Conservation (phyloP, 2,113 vertebrate genomes). For the Cardinalis cardinalis region DNA sequence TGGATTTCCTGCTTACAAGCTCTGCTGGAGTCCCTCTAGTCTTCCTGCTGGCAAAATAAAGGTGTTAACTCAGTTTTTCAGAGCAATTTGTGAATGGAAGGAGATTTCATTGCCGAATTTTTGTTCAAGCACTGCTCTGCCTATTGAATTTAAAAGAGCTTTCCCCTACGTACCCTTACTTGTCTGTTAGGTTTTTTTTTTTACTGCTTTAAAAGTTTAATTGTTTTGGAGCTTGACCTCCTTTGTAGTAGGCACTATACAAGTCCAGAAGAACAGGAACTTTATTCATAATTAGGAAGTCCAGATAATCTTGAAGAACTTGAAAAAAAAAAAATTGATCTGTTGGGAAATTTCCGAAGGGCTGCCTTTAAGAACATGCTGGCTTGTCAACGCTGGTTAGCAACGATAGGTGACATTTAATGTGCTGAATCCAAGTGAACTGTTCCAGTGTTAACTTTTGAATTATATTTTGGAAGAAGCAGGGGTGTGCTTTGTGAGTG, state of each 20-base stretch:
- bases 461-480: neutral
- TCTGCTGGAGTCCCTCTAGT: constrained; percentile 7
- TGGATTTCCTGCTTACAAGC: constrained; percentile 23
- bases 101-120: neutral
- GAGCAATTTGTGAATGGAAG: constrained; percentile 2
- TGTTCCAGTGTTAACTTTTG: neutral
- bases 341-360: neutral
- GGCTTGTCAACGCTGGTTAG: neutral
- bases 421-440: neutral
- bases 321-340: neutral
- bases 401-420: neutral
- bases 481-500: neutral
- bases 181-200: neutral
- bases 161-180: neutral
- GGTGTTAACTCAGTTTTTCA: constrained; percentile 27
- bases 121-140: neutral
- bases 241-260: neutral
- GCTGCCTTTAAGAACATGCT: neutral
- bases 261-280: neutral
- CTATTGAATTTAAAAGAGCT: neutral
- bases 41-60: constrained; percentile 34
- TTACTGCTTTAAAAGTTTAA: neutral
- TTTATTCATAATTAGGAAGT: neutral
- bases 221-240: neutral
- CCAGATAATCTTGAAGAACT: neutral